These are phyloP conservation scores for Synergus gifuensis DNA, from an alignment of 2,888 invertebrate genomes.

Conservation along the genomic window DNA sequence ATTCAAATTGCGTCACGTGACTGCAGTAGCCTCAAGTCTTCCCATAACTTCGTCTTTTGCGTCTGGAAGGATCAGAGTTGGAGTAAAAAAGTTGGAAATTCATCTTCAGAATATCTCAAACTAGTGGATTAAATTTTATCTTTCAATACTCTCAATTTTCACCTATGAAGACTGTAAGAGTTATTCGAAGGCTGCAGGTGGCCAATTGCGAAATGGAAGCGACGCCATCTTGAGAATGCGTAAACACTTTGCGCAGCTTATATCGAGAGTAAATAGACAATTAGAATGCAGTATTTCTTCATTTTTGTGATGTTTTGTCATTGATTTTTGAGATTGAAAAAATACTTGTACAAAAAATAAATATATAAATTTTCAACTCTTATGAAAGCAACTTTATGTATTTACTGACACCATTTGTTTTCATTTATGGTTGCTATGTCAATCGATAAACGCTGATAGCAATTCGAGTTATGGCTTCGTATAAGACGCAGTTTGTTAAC, in stretches of 20 bases:
- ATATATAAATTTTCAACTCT: not conserved
- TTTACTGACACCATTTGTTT: not conserved
- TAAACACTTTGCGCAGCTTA: not conserved
- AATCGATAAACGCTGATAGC: conserved; percentile 5
- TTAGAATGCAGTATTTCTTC: too few relatives aligned
- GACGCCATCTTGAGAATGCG: conserved; percentile 1
- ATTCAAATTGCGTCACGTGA: conserved; percentile 50
- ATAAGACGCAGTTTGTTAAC: conserved; percentile 56
- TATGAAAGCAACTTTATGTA: not conserved
- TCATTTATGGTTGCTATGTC: not conserved
- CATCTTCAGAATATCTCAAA: not conserved
- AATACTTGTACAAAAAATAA: not conserved
- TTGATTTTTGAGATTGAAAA: not conserved
- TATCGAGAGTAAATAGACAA: not conserved
- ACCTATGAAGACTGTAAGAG: not conserved
- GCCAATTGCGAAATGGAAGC: not conserved
- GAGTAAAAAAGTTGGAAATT: not conserved
- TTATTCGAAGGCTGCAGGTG: not conserved
- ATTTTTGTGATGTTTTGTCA: too few relatives aligned
- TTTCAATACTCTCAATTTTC: not conserved
- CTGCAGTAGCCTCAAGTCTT: conserved; percentile 11
- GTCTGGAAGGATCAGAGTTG: not conserved
- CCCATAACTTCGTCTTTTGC: not conserved
- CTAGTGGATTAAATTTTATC: not conserved
- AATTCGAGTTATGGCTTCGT: conserved; percentile 21